phyloP scores from a whole-genome alignment of 2,888 invertebrate genomes.

The Drosophila mayaguana region DNA sequence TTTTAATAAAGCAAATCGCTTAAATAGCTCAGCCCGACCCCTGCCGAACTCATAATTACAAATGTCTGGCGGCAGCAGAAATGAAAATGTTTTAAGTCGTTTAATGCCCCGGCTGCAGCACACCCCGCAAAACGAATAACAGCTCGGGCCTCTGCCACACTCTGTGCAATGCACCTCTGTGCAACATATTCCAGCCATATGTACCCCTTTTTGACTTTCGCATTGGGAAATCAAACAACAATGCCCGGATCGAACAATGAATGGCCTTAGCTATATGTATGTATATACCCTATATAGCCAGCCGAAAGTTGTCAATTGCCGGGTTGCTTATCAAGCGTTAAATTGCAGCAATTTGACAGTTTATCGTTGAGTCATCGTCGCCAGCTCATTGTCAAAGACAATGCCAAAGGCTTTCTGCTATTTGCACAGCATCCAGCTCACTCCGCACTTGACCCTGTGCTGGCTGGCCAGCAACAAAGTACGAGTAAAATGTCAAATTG shows the following conservation, averaged over 20 bases:
- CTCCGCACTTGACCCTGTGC: constrained; percentile 8
- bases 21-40: constrained; percentile 63
- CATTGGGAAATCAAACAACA: constrained; percentile 12
- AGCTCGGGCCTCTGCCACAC: background rate
- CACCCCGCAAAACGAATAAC: constrained; percentile 6
- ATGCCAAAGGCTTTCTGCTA: constrained; percentile 34
- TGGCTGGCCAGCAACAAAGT: constrained; percentile 35
- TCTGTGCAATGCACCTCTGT: constrained; percentile 4
- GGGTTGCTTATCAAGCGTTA: constrained; percentile 75
- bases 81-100: constrained; percentile 54
- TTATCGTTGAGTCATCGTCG: constrained; percentile 67
- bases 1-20: constrained; percentile 75
- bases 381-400: constrained; percentile 42
- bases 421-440: constrained; percentile 40
- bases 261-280: constrained; percentile 3
- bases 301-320: constrained; percentile 38
- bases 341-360: constrained; percentile 82
- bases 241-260: constrained; percentile 34
- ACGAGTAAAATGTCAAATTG: constrained; percentile 59
- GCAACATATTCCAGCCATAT: background rate
- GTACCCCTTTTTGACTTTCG: constrained; percentile 53
- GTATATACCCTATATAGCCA: constrained; percentile 5
- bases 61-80: constrained; percentile 52
- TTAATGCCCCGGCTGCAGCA: constrained; percentile 24
- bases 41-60: constrained; percentile 62